Conservation (phyloP, 2,888 invertebrate genomes). For the Andrena marginata region DNA sequence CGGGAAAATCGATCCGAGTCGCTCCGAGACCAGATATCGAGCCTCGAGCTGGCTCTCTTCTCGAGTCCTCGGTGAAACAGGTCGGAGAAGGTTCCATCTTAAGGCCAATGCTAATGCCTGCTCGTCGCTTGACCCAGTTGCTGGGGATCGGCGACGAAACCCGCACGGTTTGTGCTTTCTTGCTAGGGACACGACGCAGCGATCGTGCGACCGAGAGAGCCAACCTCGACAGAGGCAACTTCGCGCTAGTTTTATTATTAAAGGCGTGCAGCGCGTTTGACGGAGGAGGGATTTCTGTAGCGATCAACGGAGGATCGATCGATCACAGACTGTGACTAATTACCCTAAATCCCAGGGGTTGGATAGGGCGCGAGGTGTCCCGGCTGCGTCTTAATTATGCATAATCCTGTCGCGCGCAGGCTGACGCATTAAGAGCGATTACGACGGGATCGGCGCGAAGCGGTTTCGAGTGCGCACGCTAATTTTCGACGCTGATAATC, state of each 20-base stretch:
- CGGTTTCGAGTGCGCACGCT: constrained; percentile 37
- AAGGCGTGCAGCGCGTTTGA: no score
- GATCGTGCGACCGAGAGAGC: neutral
- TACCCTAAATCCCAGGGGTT: constrained; percentile 18
- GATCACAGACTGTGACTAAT: constrained; percentile 7
- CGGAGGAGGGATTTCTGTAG: neutral
- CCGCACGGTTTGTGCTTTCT: constrained; percentile 4
- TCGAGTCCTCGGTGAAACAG: constrained; percentile 19
- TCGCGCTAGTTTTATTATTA: neutral
- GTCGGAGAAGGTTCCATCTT: constrained; percentile 21
- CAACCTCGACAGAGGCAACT: neutral
- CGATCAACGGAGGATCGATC: neutral
- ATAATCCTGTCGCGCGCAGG: constrained; percentile 28
- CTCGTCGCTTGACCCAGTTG: constrained; percentile 45
- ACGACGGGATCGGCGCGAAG: constrained; percentile 17
- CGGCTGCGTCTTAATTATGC: constrained; percentile 44
- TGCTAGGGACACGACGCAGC: neutral
- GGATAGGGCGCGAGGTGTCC: constrained; percentile 10
- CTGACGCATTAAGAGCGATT: constrained; percentile 36
- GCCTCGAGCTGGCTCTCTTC: constrained; percentile 48
- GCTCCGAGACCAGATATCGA: constrained; percentile 24
- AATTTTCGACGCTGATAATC: constrained; percentile 59
- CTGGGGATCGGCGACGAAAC: constrained; percentile 19
- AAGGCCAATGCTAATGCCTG: constrained; percentile 32
- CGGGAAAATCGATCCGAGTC: constrained; percentile 57